Percentiles rank a stretch among this genome's conserved stretches.
These are phyloP conservation scores for Podarcis siculus DNA, from an alignment of 2,797 vertebrate species.

Conservation along the genomic window DNA sequence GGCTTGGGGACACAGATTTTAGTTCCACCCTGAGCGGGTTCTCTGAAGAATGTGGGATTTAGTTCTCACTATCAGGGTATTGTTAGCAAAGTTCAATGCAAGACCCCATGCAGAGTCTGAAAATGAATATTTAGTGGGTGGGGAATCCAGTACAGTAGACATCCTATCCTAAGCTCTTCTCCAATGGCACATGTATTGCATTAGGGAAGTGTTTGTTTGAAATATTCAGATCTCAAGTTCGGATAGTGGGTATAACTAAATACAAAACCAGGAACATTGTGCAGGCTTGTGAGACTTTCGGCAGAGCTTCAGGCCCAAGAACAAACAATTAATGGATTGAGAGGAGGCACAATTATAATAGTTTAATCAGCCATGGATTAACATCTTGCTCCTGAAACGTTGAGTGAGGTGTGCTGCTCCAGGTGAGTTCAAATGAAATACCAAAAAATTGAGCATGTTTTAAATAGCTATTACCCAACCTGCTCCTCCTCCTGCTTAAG, in stretches of 20 bases:
- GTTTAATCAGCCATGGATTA: slow-evolving; percentile 5
- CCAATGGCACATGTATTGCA: not conserved
- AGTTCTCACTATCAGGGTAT: not conserved
- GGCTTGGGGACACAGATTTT: not conserved
- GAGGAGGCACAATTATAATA: not conserved
- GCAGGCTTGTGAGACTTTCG: not conserved
- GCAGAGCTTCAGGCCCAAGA: not conserved
- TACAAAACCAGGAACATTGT: slow-evolving; percentile 7
- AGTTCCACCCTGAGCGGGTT: not conserved
- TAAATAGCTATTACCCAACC: not conserved
- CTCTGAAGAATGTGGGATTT: not conserved
- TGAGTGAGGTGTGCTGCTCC: not conserved
- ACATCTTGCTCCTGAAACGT: not conserved
- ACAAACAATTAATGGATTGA: slow-evolving; percentile 7
- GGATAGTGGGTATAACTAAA: not conserved
- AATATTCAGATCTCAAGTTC: slow-evolving; percentile 10
- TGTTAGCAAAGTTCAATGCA: not conserved
- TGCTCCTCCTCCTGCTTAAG: not conserved
- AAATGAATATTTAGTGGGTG: not conserved
- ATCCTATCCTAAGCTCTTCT: not conserved
- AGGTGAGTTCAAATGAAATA: not conserved
- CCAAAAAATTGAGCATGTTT: not conserved
- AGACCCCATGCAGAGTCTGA: not conserved
- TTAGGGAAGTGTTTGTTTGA: not conserved
- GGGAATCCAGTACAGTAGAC: not conserved